Percentiles rank a stretch among this genome's conserved stretches.
These are phyloP conservation scores for Eulemur rufifrons DNA, from an alignment of 2,113 vertebrate genomes.

Conservation along the genomic window DNA sequence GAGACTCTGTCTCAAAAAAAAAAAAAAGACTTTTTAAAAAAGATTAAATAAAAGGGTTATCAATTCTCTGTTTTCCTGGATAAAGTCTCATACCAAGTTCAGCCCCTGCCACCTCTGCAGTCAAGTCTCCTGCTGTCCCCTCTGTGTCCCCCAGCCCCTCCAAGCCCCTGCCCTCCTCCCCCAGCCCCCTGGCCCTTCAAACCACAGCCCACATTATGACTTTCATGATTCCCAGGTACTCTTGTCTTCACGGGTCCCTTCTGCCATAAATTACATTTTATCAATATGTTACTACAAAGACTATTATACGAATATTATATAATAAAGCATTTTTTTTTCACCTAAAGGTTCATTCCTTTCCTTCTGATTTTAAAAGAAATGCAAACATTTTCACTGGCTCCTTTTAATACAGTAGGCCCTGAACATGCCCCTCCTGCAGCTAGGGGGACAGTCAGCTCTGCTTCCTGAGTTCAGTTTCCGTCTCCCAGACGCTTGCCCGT, in stretches of 20 bases:
- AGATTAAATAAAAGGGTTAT: not conserved
- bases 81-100: not conserved
- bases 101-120: not conserved
- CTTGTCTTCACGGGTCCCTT: not conserved
- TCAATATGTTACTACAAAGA: not conserved
- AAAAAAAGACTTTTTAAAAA: not conserved
- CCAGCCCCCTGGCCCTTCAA: accelerated
- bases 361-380: not conserved
- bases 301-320: not conserved
- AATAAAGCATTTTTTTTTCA: not conserved
- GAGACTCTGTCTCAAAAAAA: too few species aligned
- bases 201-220: not conserved
- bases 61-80: not conserved
- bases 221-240: not conserved
- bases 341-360: not conserved
- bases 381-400: not conserved
- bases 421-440: not conserved
- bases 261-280: not conserved
- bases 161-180: not conserved
- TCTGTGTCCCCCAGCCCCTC: not conserved
- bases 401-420: not conserved
- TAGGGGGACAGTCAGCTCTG: not conserved
- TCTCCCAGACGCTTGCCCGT: not conserved
- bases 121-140: not conserved
- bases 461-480: not conserved